A percentile compares a stretch with the other conserved stretches of the same genome.
Evolutionary conservation across 2,113 vertebrate species (phyloP).

Genomic region (Ibidorhyncha struthersii): DNA sequence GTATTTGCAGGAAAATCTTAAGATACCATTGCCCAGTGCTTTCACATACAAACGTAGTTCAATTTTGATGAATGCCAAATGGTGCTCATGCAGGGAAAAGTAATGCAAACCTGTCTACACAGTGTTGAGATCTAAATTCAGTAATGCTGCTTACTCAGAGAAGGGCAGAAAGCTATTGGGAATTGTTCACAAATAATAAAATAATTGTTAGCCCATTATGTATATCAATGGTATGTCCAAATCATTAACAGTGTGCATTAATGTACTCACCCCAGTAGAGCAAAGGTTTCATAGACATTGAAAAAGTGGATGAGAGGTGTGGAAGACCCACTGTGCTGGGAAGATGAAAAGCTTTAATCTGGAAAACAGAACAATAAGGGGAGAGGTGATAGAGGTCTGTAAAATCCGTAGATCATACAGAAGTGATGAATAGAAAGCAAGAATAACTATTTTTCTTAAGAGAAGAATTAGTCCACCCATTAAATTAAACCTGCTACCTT

Average conservation of each 20-base stretch:
- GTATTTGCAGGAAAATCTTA: not conserved
- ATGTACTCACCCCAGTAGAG: not conserved
- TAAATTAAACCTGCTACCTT: not conserved
- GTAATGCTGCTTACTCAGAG: not conserved
- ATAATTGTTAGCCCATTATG: not conserved
- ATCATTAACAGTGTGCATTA: not conserved
- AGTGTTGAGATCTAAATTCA: not conserved
- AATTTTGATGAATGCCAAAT: not conserved
- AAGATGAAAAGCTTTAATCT: not conserved
- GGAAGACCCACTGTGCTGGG: not conserved
- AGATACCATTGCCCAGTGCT: fast-evolving
- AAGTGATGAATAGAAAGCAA: not conserved
- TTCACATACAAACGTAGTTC: not conserved
- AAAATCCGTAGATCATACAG: not conserved
- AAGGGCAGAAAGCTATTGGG: not conserved
- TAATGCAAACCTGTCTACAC: not conserved
- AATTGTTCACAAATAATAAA: not conserved
- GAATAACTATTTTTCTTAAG: not conserved
- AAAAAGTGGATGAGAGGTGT: not conserved
- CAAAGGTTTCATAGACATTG: not conserved
- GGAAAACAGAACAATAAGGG: not conserved
- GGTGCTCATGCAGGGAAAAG: not conserved
- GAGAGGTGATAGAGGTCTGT: not conserved
- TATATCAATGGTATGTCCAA: not conserved
- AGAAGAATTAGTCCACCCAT: not conserved